A percentile compares a stretch with the other conserved stretches of the same genome.
Conservation (phyloP, 2,888 invertebrate genomes). For the Andrena haemorrhoa region DNA sequence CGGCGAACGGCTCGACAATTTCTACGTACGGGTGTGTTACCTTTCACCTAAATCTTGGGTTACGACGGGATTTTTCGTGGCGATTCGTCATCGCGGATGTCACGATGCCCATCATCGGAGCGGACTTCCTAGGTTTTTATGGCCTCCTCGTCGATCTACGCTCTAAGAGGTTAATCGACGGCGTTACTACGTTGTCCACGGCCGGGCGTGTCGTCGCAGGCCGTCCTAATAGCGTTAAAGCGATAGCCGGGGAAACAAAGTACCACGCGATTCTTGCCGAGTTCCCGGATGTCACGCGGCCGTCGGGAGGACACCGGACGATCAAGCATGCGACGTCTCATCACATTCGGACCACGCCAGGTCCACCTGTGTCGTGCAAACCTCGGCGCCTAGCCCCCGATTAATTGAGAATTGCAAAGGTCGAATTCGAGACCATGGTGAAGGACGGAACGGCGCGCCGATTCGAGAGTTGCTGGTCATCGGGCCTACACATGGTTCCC, state of each 20-base stretch:
- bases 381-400: slow-evolving; percentile 1
- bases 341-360: slow-evolving; percentile 7
- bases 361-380: not conserved
- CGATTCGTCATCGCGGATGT: slow-evolving; percentile 10
- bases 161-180: not conserved
- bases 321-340: not conserved
- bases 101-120: slow-evolving; percentile 1
- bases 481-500: not conserved
- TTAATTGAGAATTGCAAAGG: not conserved
- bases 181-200: not conserved
- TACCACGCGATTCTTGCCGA: not conserved
- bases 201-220: not conserved
- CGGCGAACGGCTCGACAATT: not conserved
- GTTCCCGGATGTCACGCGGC: not conserved
- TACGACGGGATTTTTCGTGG: not conserved
- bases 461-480: slow-evolving; percentile 4
- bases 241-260: not conserved
- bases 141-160: not conserved
- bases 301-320: not conserved
- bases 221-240: not conserved
- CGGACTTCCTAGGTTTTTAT: not conserved
- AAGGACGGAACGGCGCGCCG: not conserved
- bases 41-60: not conserved
- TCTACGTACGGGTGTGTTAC: not conserved
- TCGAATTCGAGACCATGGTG: not conserved